A percentile compares a stretch with the other conserved stretches of the same genome.
Conservation (phyloP, 2,888 invertebrate species). For the Parnassius smintheus region DNA sequence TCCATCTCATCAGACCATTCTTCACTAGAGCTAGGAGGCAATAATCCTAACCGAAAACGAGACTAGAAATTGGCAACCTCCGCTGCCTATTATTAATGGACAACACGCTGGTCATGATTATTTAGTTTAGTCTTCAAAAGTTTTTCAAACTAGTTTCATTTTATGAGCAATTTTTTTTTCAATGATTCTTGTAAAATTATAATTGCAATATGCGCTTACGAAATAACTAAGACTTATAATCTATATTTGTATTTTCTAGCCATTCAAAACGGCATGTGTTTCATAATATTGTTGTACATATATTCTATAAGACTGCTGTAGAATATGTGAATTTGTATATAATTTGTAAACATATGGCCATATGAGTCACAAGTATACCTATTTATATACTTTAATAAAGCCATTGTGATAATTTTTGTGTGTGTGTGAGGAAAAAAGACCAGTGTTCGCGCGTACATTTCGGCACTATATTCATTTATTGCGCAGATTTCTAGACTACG, state of each 20-base stretch:
- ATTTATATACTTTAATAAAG: constrained; percentile 82
- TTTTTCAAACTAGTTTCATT: constrained; percentile 51
- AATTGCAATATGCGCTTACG: constrained; percentile 74
- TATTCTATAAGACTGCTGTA: constrained; percentile 81
- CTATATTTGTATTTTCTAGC: constrained; percentile 78
- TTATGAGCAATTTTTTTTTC: constrained; percentile 59
- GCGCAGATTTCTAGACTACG: too few relatives aligned
- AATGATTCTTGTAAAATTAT: constrained; percentile 75
- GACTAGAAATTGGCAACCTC: constrained; percentile 74
- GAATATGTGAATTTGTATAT: constrained; percentile 78
- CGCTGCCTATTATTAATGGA: constrained; percentile 68
- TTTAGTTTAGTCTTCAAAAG: constrained; percentile 70
- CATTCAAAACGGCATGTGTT: constrained; percentile 65
- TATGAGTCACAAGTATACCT: constrained; percentile 79
- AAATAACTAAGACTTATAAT: constrained; percentile 75
- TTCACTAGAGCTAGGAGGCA: constrained; percentile 85
- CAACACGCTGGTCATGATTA: constrained; percentile 75
- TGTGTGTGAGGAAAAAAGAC: too few relatives aligned
- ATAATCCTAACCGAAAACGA: constrained; percentile 66
- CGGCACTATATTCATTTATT: too few relatives aligned
- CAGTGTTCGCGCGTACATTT: too few relatives aligned
- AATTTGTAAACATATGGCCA: constrained; percentile 77
- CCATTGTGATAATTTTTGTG: constrained; percentile 80
- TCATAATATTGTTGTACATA: constrained; percentile 74
- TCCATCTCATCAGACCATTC: constrained; percentile 93